Evolutionary conservation across 2,113 vertebrate species (phyloP), one percentile per base, ranked within the genome.

Genomic region (Tinamus guttatus): DNA sequence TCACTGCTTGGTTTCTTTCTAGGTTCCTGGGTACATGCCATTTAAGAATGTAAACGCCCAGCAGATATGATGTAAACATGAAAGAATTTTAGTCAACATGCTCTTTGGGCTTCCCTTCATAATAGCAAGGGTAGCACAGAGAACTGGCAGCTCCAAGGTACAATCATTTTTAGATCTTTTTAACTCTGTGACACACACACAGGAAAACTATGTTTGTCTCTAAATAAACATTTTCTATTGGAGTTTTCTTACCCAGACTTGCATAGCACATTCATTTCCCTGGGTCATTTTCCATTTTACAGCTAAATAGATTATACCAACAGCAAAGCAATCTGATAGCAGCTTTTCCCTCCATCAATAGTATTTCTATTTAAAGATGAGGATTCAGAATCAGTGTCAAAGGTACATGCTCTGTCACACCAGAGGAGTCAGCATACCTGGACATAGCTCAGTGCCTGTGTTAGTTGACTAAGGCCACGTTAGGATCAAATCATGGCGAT

Each of bases 281-380:
- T 96, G 88, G 94, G 93, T 93, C 95, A 96, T 97, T 97, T 96
- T 97, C 93, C 94, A 95, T 96, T 96, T 97, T 92, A 94, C 76
- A 76, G 65, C 20, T 68, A 81, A 94, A 95, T 79, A 94, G 94
- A 81, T 90, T 91, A 94, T 75, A 90, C 76, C 67, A 78, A 84
- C 58, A 93, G 81, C 90, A 81, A 62, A 84, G 73, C 87, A 90
- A 87, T 78, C 85, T 58, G 90, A 84, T 60, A 94, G 65, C 74
- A 92, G 93, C 88, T 94, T 92, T 96, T 60, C 83, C 69, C 83
- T 75, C n/a, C 88, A 73, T 94, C 90, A 6, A 93, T 89, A 95
- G 47, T 16, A 90, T 96, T 93, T 94, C 92, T 94, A 86, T 95
- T 95, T 96, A 92, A 95, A 96, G 87, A 94, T 22, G 82, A 86